Conservation (phyloP, 92 coral and sea anemone species). For the Ricordea florida region DNA sequence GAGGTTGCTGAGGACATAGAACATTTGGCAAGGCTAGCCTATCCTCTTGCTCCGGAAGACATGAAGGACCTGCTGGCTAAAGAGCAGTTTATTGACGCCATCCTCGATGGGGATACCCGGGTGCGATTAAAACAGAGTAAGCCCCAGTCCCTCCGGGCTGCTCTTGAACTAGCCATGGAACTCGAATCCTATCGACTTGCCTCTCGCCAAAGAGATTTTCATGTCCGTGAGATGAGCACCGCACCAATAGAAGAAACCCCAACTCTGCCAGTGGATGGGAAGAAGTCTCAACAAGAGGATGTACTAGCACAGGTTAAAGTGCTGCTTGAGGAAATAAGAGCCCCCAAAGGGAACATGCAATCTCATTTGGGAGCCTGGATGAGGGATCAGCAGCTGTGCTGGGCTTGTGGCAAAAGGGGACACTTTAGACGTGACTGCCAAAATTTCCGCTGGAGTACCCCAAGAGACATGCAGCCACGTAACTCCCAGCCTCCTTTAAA, state of each 20-base stretch:
- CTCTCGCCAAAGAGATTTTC: slow-evolving; percentile 1
- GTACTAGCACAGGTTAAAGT: slow-evolving; percentile 6
- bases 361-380: background rate
- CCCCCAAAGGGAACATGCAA: slow-evolving; percentile 3
- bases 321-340: background rate
- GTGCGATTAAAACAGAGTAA: slow-evolving; percentile 23
- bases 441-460: background rate
- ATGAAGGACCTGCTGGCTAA: slow-evolving; percentile 38
- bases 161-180: slow-evolving; percentile 51
- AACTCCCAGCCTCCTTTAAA: background rate
- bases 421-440: slow-evolving; percentile 18
- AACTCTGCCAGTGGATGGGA: background rate
- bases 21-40: slow-evolving; percentile 30
- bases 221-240: background rate
- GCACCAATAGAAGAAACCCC: background rate
- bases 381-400: slow-evolving; percentile 11
- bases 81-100: slow-evolving; percentile 59
- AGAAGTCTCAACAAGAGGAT: slow-evolving; percentile 2
- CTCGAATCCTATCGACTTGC: slow-evolving; percentile 49
- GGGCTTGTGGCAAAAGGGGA: slow-evolving; percentile 30
- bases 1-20: slow-evolving; percentile 47
- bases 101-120: slow-evolving; percentile 50
- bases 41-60: slow-evolving; percentile 50
- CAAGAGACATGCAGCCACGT: background rate
- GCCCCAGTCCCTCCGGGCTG: slow-evolving; percentile 49